Conservation (phyloP, 2,888 invertebrate species). For the Dolichomitus sp. region DNA sequence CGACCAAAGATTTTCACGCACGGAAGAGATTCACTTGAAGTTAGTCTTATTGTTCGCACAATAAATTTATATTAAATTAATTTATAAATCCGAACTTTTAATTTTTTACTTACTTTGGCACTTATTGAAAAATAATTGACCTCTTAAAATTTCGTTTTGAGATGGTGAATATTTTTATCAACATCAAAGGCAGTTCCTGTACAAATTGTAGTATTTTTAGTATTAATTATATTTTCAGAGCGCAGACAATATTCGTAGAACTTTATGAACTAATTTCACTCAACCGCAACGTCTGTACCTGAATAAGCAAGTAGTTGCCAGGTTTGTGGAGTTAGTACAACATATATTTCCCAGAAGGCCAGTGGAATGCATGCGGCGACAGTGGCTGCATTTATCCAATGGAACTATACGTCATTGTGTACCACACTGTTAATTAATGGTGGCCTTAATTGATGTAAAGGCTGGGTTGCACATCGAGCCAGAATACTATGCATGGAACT, state of each 20-base stretch:
- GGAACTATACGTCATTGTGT: constrained; percentile 30
- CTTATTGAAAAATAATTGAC: too few relatives aligned
- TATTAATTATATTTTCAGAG: neutral
- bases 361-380: constrained; percentile 32
- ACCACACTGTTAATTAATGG: constrained; percentile 62
- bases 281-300: neutral
- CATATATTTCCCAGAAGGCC: constrained; percentile 30
- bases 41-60: neutral
- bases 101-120: too few relatives aligned
- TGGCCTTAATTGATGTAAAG: constrained; percentile 67
- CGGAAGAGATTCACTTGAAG: neutral
- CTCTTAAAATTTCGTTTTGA: too few relatives aligned
- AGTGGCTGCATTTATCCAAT: constrained; percentile 51
- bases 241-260: neutral
- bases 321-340: neutral
- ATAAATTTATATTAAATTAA: too few relatives aligned
- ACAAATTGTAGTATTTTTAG: neutral
- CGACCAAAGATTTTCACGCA: neutral
- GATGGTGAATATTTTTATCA: too few relatives aligned
- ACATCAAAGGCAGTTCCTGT: neutral
- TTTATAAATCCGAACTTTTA: too few relatives aligned
- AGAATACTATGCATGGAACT: constrained; percentile 17
- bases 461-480: constrained; percentile 42
- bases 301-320: constrained; percentile 3
- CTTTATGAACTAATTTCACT: neutral